These are phyloP conservation scores for Nicator chloris DNA, from an alignment of 2,113 vertebrate genomes.

Conservation along the genomic window DNA sequence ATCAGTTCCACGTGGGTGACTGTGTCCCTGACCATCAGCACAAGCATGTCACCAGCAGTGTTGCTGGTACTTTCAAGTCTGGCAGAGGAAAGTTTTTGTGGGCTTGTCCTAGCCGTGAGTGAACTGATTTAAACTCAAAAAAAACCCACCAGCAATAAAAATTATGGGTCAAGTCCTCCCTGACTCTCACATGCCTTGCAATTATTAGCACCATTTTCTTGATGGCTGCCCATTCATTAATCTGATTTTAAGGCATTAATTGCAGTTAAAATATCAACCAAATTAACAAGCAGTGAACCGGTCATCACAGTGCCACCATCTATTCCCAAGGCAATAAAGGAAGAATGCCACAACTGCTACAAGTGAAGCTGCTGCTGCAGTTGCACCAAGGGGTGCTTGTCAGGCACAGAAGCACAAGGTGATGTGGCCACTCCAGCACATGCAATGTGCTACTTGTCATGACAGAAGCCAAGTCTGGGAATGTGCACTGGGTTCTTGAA, in stretches of 20 bases:
- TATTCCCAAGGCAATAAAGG: not conserved
- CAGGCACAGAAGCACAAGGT: not conserved
- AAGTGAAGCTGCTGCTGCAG: not conserved
- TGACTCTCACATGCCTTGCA: not conserved
- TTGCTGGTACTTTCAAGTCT: not conserved
- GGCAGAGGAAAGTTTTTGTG: not conserved
- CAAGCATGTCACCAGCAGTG: not conserved
- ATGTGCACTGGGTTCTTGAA: not conserved
- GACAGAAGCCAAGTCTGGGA: not conserved
- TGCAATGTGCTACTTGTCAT: not conserved
- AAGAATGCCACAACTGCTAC: not conserved
- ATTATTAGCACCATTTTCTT: not conserved
- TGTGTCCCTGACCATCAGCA: not conserved
- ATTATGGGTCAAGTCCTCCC: not conserved
- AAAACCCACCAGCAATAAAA: not conserved
- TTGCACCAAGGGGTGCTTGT: accelerated
- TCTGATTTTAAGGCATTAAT: not conserved
- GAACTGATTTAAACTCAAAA: not conserved
- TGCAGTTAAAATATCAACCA: not conserved
- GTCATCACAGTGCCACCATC: not conserved
- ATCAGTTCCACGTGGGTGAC: not conserved
- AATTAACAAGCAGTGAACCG: not conserved
- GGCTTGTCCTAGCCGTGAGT: accelerated
- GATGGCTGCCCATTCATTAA: not conserved
- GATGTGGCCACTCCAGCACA: accelerated